Evolutionary conservation across 2,888 invertebrate genomes (phyloP).

Genomic region (Creontiades dilutus): DNA sequence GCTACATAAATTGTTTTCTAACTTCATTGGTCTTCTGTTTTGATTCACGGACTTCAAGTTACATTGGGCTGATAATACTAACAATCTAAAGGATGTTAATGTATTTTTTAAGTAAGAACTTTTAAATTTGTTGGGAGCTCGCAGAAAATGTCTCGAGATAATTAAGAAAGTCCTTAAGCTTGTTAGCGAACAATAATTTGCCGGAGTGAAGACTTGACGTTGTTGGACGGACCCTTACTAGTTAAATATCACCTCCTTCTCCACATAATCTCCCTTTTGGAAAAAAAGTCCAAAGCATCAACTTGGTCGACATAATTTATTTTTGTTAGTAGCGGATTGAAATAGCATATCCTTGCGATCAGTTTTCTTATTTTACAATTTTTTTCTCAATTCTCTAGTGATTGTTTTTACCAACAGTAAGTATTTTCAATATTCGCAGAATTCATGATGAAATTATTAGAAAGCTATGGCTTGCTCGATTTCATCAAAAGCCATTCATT

Average conservation of each 20-base stretch:
- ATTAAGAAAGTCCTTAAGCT: constrained; percentile 11
- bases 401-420: too few species aligned
- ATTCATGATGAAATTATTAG: too few species aligned
- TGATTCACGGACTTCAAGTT: neutral
- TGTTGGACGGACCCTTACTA: neutral
- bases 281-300: neutral
- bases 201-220: constrained; percentile 7
- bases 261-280: neutral
- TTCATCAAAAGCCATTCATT: too few species aligned
- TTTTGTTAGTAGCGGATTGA: too few species aligned
- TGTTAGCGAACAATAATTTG: constrained; percentile 24
- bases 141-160: constrained; percentile 11
- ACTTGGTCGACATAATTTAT: too few species aligned
- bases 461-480: too few species aligned
- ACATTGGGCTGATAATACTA: neutral
- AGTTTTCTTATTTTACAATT: too few species aligned
- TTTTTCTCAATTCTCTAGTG: too few species aligned
- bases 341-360: too few species aligned
- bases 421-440: too few species aligned
- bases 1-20: too few species aligned
- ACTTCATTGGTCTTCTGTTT: too few species aligned
- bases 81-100: neutral
- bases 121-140: constrained; percentile 4
- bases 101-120: constrained; percentile 6
- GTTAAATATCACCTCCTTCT: neutral